A percentile compares a stretch with the other conserved stretches of the same genome.
Conservation (phyloP, 2,113 vertebrate genomes). For the Phyllostomus hastatus region DNA sequence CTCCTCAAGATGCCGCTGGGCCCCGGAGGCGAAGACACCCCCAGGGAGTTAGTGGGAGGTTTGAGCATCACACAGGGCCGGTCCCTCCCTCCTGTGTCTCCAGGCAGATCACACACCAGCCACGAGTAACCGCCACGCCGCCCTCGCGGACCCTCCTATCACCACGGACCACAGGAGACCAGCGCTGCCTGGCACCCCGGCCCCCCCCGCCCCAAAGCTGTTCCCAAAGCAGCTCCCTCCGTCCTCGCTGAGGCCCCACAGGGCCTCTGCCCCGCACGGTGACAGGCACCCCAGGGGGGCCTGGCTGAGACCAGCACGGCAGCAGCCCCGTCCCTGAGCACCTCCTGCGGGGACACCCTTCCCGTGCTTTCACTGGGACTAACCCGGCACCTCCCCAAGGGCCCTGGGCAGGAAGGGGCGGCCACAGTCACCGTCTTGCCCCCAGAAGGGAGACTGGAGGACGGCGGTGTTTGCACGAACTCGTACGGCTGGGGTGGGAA, state of each 20-base stretch:
- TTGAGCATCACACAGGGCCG: rapidly evolving
- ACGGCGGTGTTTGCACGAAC: rapidly evolving
- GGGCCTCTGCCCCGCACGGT: neutral
- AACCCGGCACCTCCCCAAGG: neutral
- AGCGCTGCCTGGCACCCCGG: rapidly evolving
- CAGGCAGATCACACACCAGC: neutral
- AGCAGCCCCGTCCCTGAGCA: rapidly evolving
- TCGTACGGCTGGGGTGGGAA: rapidly evolving
- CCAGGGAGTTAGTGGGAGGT: rapidly evolving
- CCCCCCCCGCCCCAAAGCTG: neutral
- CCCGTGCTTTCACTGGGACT: neutral
- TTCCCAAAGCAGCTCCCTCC: neutral
- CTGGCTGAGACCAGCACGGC: rapidly evolving
- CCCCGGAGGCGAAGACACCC: neutral
- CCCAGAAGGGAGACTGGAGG: neutral
- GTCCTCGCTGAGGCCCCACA: neutral
- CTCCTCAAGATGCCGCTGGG: neutral
- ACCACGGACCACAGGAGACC: no score
- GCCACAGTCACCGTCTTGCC: rapidly evolving
- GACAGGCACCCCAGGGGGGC: neutral
- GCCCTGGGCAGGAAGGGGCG: neutral
- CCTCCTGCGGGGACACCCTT: rapidly evolving
- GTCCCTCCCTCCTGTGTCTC: neutral
- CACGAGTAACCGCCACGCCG: rapidly evolving
- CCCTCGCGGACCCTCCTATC: rapidly evolving